Conservation (phyloP, 1,140 invertebrate genomes). For the Ctenoplectra terminalis region DNA sequence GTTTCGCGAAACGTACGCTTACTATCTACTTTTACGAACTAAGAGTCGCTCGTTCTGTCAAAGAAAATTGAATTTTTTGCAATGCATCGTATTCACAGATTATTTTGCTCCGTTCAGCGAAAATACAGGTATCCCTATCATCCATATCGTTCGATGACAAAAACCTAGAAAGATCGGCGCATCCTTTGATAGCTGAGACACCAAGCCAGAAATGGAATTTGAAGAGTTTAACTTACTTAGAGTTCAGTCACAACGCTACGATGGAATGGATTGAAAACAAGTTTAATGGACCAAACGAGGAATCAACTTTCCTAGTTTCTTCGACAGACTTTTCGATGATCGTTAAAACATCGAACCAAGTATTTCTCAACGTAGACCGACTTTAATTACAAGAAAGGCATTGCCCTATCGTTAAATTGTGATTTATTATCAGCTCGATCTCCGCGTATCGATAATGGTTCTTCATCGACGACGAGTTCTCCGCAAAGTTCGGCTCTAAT, state of each 20-base stretch:
- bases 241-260: not conserved
- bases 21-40: not conserved
- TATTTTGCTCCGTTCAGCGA: not conserved
- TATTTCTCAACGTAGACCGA: not conserved
- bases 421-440: not conserved
- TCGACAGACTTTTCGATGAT: not conserved
- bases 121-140: no score
- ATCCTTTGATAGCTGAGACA: not conserved
- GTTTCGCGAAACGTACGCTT: not conserved
- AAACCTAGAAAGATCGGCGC: no score
- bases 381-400: not conserved
- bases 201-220: not conserved
- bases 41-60: not conserved
- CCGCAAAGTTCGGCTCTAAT: constrained; percentile 1
- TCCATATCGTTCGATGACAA: not conserved
- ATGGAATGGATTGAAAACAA: not conserved
- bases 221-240: not conserved
- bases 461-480: not conserved
- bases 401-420: not conserved
- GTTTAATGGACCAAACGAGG: not conserved
- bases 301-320: not conserved
- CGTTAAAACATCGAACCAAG: not conserved
- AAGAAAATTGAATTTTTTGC: not conserved
- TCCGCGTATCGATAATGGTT: not conserved
- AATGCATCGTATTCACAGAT: not conserved